These are phyloP conservation scores for Aselliscus stoliczkanus DNA, from an alignment of 2,797 vertebrate genomes.

Conservation along the genomic window DNA sequence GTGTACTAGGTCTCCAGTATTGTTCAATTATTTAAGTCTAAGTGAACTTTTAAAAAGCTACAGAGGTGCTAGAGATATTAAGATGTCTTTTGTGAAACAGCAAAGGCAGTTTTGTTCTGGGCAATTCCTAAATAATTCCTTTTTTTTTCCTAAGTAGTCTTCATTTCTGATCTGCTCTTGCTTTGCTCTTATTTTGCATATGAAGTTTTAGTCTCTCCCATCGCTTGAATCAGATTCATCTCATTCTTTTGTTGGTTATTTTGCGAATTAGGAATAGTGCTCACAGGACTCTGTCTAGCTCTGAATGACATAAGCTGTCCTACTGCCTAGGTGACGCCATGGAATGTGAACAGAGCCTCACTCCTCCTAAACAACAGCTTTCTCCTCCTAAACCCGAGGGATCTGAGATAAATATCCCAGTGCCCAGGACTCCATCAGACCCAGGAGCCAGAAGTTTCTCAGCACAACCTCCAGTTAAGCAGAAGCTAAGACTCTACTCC, in stretches of 20 bases:
- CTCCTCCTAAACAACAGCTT: conserved; percentile 61
- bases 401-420: conserved; percentile 60
- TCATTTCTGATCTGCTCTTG: conserved; percentile 48
- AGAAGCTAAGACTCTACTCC: conserved; percentile 47
- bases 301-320: conserved; percentile 72
- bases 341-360: conserved; percentile 64
- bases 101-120: conserved; percentile 62
- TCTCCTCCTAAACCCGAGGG: conserved; percentile 64
- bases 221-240: conserved; percentile 45
- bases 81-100: conserved; percentile 63
- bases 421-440: conserved; percentile 65
- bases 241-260: conserved; percentile 57
- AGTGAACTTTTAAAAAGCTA: conserved; percentile 54
- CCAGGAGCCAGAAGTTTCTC: conserved; percentile 35
- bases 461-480: conserved; percentile 59
- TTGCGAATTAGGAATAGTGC: conserved; percentile 64
- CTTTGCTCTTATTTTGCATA: background rate
- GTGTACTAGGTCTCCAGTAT: conserved; percentile 34
- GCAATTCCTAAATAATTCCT: conserved; percentile 61
- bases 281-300: conserved; percentile 66
- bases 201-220: background rate
- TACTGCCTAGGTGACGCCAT: conserved; percentile 66
- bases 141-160: conserved; percentile 48
- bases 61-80: conserved; percentile 65
- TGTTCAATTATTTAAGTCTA: conserved; percentile 67